Evolutionary conservation across 2,113 vertebrate genomes (phyloP).

Genomic region (Elephantulus edwardii): DNA sequence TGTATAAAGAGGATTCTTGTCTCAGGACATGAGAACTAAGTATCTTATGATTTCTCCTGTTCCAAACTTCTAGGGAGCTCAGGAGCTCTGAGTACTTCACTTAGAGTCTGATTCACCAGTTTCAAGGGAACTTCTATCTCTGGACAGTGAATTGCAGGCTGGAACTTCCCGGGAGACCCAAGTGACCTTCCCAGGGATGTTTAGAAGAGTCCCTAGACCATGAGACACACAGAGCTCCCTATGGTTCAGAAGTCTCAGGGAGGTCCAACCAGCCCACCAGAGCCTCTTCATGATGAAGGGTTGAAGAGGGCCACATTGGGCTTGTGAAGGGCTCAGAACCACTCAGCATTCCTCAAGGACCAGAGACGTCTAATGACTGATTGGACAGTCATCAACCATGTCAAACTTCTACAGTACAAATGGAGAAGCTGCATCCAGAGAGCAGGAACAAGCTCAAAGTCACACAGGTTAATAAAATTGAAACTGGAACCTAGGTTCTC

Average conservation of each 20-base stretch:
- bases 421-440: background rate
- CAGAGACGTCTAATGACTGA: constrained; percentile 2
- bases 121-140: background rate
- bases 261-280: background rate
- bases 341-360: background rate
- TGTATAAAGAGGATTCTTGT: background rate
- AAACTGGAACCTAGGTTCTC: background rate
- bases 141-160: background rate
- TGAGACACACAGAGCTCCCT: background rate
- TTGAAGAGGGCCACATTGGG: background rate
- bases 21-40: constrained; percentile 18
- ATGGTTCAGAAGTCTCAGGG: background rate
- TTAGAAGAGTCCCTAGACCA: background rate
- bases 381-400: background rate
- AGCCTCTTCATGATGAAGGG: background rate
- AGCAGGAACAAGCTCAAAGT: background rate
- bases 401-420: background rate
- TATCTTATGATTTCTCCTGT: background rate
- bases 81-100: background rate
- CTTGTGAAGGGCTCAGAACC: background rate
- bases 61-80: background rate
- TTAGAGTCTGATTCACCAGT: background rate
- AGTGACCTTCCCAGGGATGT: background rate
- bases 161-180: background rate
- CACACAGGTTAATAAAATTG: background rate